Evolutionary conservation across 2,888 invertebrate species (phyloP).

Genomic region (Phengaris alcon): DNA sequence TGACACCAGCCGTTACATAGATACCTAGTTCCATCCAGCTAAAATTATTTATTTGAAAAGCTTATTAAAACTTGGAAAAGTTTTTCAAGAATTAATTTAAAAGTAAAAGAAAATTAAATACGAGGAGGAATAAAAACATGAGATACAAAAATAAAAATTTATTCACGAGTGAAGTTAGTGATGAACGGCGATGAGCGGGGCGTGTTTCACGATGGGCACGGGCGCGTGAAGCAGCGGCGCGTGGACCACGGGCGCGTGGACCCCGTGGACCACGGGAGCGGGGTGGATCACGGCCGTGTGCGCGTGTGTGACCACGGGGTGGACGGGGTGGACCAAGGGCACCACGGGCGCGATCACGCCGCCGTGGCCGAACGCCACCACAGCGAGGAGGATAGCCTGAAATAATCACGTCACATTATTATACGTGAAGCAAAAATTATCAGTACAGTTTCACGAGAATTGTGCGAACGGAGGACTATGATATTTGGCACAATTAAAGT

Average conservation of each 20-base stretch:
- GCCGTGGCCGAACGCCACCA: constrained; percentile 63
- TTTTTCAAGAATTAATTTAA: too few species aligned
- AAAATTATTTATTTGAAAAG: too few species aligned
- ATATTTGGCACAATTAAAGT: too few species aligned
- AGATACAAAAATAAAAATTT: constrained; percentile 9
- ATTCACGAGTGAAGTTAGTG: constrained; percentile 41
- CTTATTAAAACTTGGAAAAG: too few species aligned
- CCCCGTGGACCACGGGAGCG: constrained; percentile 50
- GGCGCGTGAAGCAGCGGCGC: constrained; percentile 49
- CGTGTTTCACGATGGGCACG: constrained; percentile 57
- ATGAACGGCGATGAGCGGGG: constrained; percentile 61
- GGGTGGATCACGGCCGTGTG: constrained; percentile 44
- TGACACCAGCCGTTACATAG: too few species aligned
- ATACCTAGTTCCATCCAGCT: too few species aligned
- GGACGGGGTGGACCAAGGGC: constrained; percentile 56
- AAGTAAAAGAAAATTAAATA: too few species aligned
- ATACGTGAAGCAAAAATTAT: background rate
- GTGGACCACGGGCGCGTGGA: constrained; percentile 32
- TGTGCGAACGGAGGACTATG: too few species aligned
- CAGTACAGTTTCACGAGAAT: too few species aligned
- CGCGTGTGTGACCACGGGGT: constrained; percentile 47
- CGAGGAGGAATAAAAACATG: background rate
- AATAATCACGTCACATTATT: constrained; percentile 35
- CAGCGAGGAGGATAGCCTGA: constrained; percentile 66
- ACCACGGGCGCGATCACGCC: constrained; percentile 63